Percentiles rank a stretch among this genome's conserved stretches.
Conservation (phyloP, 2,113 vertebrate genomes). For the Pomatostomus ruficeps region DNA sequence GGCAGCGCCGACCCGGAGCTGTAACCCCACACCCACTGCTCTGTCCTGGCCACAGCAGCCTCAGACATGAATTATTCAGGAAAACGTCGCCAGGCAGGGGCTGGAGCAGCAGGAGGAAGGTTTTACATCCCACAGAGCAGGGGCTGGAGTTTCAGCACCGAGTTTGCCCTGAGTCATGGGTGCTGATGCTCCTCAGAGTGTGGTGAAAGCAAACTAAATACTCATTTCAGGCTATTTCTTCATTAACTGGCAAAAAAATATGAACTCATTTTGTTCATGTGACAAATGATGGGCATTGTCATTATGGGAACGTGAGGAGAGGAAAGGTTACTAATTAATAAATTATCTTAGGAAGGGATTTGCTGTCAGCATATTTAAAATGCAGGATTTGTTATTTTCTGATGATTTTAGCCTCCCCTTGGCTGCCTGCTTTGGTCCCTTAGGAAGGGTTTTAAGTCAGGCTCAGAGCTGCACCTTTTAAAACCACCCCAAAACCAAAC, state of each 20-base stretch:
- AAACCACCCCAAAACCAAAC: background rate
- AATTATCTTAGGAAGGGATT: background rate
- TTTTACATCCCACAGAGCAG: background rate
- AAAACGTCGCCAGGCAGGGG: background rate
- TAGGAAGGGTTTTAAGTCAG: background rate
- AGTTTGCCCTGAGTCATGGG: background rate
- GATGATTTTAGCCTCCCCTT: background rate
- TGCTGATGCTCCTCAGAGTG: background rate
- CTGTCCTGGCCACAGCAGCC: background rate
- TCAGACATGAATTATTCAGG: background rate
- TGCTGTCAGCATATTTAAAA: background rate
- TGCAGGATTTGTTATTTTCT: background rate
- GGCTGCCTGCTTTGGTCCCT: background rate
- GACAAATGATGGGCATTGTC: background rate
- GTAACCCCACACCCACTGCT: background rate
- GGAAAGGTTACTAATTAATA: background rate
- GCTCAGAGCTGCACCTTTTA: background rate
- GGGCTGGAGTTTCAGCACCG: fast-evolving
- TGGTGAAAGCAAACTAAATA: background rate
- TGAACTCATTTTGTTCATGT: background rate
- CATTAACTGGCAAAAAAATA: background rate
- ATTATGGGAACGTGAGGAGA: background rate
- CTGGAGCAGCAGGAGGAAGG: background rate
- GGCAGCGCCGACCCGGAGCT: background rate
- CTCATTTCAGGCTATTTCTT: background rate